Percentiles rank a stretch among this genome's conserved stretches.
Conservation (phyloP, 2,888 invertebrate genomes). For the Campaea margaritaria region DNA sequence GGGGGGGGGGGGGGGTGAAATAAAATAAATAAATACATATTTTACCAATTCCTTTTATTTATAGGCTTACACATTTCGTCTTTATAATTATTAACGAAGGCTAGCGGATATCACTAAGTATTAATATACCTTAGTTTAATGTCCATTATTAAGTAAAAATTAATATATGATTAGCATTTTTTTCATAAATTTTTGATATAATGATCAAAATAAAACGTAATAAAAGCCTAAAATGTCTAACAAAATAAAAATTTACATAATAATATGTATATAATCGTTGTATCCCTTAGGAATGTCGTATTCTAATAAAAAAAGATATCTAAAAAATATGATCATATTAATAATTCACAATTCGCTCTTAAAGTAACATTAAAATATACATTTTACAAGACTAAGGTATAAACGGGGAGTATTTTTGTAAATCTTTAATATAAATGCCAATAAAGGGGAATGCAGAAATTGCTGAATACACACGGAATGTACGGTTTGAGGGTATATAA, state of each 20-base stretch:
- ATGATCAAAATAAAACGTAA: conserved; percentile 52
- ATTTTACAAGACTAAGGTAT: conserved; percentile 53
- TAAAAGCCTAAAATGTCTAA: conserved; percentile 67
- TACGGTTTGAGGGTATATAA: conserved; percentile 23
- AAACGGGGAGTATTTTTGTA: conserved; percentile 24
- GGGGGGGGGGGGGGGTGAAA: conserved; percentile 33
- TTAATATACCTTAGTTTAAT: conserved; percentile 44
- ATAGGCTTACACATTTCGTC: conserved; percentile 69
- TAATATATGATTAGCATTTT: conserved; percentile 48
- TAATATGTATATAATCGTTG: conserved; percentile 76
- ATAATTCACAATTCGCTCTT: conserved; percentile 67
- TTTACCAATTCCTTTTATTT: conserved; percentile 80
- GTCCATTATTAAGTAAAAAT: conserved; percentile 47
- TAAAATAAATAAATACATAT: conserved; percentile 52
- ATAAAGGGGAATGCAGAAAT: conserved; percentile 66
- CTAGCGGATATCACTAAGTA: conserved; percentile 67
- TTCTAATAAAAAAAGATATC: conserved; percentile 60
- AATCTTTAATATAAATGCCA: conserved; percentile 59
- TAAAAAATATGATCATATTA: conserved; percentile 54
- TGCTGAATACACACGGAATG: conserved; percentile 59
- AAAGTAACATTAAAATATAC: conserved; percentile 64
- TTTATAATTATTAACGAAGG: conserved; percentile 60
- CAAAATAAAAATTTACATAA: conserved; percentile 81
- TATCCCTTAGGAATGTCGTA: conserved; percentile 68
- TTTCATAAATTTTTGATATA: conserved; percentile 31